These are phyloP conservation scores for Teleogryllus occipitalis DNA, from an alignment of 1,140 invertebrate species.

Conservation along the genomic window DNA sequence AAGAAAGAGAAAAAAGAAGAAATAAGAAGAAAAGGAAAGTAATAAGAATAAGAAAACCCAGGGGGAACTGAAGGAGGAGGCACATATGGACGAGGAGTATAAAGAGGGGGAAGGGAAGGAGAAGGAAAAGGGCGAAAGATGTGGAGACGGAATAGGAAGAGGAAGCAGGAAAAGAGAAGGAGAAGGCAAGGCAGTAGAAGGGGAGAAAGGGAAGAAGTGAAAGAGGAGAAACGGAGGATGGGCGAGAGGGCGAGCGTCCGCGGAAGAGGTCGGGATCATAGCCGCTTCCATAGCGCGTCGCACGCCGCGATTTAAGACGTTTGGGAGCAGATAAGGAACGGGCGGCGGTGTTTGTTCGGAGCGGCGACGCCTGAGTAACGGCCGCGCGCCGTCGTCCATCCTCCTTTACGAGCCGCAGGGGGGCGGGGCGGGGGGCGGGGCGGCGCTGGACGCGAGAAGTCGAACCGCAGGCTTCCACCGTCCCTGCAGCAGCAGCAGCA, in stretches of 20 bases:
- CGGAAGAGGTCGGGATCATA: no score
- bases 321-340: no score
- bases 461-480: no score
- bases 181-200: not conserved
- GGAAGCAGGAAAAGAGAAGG: not conserved
- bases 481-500: no score
- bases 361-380: no score
- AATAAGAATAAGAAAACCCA: not conserved
- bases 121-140: not conserved
- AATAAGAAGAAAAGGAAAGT: not conserved
- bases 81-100: not conserved
- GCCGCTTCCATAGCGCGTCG: no score
- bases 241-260: not conserved
- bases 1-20: not conserved
- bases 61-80: not conserved
- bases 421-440: no score
- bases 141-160: not conserved
- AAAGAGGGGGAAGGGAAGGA: not conserved
- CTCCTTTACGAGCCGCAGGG: no score
- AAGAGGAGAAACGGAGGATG: not conserved
- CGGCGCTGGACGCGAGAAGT: no score
- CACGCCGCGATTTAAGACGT: no score
- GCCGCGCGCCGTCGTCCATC: no score
- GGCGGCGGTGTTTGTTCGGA: no score
- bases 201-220: not conserved